phyloP scores from a whole-genome alignment of 1,140 invertebrate species.

The Drosophila nigrodunni region DNA sequence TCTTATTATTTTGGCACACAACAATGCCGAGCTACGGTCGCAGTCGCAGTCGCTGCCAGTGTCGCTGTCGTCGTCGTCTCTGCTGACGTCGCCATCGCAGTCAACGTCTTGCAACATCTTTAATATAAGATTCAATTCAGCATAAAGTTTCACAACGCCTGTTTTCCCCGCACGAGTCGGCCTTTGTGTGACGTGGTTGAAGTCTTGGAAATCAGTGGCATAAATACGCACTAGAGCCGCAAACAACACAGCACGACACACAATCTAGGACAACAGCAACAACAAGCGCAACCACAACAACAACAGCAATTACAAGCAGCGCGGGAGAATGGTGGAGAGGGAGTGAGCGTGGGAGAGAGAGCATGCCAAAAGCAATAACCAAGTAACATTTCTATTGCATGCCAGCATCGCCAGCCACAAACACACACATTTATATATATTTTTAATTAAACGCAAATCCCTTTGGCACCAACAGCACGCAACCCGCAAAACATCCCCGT shows the following conservation, averaged over 20 bases:
- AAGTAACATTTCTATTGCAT: slow-evolving; percentile 76
- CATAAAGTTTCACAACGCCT: slow-evolving; percentile 51
- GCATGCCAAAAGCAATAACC: slow-evolving; percentile 70
- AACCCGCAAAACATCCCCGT: slow-evolving; percentile 46
- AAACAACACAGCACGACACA: slow-evolving; percentile 28
- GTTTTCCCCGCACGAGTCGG: slow-evolving; percentile 36
- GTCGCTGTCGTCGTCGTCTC: slow-evolving; percentile 3
- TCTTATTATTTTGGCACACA: slow-evolving; percentile 74
- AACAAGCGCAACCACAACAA: slow-evolving; percentile 27
- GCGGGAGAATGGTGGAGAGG: slow-evolving; percentile 5
- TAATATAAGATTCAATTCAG: slow-evolving; percentile 80
- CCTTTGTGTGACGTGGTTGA: slow-evolving; percentile 33
- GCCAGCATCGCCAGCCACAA: slow-evolving; percentile 55
- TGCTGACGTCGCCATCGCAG: not conserved
- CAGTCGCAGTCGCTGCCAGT: not conserved
- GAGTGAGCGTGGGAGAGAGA: not conserved
- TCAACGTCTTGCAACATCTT: slow-evolving; percentile 69
- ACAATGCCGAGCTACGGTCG: slow-evolving; percentile 46
- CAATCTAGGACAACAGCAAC: slow-evolving; percentile 31
- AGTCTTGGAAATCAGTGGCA: slow-evolving; percentile 53
- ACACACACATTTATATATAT: slow-evolving; percentile 69
- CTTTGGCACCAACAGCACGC: slow-evolving; percentile 67
- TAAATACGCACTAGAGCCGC: slow-evolving; percentile 41
- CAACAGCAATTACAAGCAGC: slow-evolving; percentile 34
- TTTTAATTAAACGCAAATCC: slow-evolving; percentile 79